These are phyloP conservation scores for Candidula unifasciata DNA, from an alignment of 2,888 invertebrate species.

Conservation along the genomic window DNA sequence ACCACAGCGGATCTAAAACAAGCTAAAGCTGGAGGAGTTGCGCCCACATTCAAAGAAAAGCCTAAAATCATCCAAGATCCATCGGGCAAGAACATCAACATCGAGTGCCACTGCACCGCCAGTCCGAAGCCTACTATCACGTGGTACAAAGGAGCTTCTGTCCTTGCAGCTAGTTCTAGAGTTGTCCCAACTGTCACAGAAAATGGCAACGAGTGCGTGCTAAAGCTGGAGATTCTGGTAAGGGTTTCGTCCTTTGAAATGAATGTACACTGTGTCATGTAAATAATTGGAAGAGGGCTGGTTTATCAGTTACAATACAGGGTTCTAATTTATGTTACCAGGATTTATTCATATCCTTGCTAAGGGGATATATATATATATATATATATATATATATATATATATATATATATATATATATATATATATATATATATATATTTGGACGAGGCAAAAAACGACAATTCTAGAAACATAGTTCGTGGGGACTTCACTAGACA, in stretches of 20 bases:
- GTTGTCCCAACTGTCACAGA: conserved; percentile 89
- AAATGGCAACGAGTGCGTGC: conserved; percentile 89
- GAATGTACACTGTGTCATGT: background rate
- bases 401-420: too few relatives aligned
- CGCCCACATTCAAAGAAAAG: conserved; percentile 97
- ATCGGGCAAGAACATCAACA: conserved; percentile 95
- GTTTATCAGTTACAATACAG: too few relatives aligned
- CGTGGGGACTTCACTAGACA: too few relatives aligned
- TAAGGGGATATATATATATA: too few relatives aligned
- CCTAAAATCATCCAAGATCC: conserved; percentile 99
- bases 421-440: too few relatives aligned
- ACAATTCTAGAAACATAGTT: too few relatives aligned
- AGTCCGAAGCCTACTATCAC: conserved; percentile 95
- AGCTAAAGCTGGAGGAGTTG: conserved; percentile 76
- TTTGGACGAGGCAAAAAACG: too few relatives aligned
- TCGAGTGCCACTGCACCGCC: conserved; percentile 94
- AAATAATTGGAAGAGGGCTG: too few relatives aligned
- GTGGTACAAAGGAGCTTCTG: conserved; percentile 94
- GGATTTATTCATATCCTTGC: too few relatives aligned
- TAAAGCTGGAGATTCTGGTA: conserved; percentile 84
- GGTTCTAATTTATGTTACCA: too few relatives aligned
- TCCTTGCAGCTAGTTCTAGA: conserved; percentile 88
- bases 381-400: too few relatives aligned
- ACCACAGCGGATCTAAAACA: conserved; percentile 50
- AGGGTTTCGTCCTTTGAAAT: conserved; percentile 40